Evolutionary conservation across 2,888 invertebrate species (phyloP), one percentile per base, ranked within the genome.

Genomic region (Marasmarcha lunaedactyla): DNA sequence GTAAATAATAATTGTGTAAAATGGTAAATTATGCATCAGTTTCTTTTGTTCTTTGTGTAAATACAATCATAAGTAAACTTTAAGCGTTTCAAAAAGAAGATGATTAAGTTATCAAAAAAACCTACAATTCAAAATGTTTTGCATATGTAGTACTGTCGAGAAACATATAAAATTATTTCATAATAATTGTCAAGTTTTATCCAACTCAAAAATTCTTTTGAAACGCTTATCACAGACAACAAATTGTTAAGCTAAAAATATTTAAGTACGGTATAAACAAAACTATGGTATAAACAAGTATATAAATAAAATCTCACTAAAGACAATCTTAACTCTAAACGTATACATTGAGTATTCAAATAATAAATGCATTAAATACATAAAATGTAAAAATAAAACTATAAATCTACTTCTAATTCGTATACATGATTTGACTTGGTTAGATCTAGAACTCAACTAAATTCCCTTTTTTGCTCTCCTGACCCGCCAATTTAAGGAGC

Each of bases 291-390:
- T 20, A 20, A 20, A 20, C 20, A 20, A 7, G 20, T 20, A 20
- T 20, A 20, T 20, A 20, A 59, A 58, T 63, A 61, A 69, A 54
- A 68, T 79, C 77, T 79, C 78, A 78, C 76, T 76, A 71, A 71
- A 66, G 71, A 69, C 66, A 62, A 59, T 50, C 73, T 71, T 78
- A 77, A 53, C 63, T 53, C 74, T 78, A 73, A 78, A 74, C 73
- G 73, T 78, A 78, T 78, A 77, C 73, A 79, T 61, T 81, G 81
- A 79, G 79, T 81, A 81, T 79, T 81, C 60, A 59, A 63, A 72
- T 55, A 67, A 74, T 81, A 79, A 81, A 79, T 79, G 79, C 81
- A 73, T 58, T 20, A 5, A 20, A 20, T 20, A 20, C 20, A 20
- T 7, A 20, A 20, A 5, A 20, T 5, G 20, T 3, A 20, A 20